A percentile compares a stretch with the other conserved stretches of the same genome.
Evolutionary conservation across 2,113 vertebrate species (phyloP).

Genomic region (Pseudopipra pipra): DNA sequence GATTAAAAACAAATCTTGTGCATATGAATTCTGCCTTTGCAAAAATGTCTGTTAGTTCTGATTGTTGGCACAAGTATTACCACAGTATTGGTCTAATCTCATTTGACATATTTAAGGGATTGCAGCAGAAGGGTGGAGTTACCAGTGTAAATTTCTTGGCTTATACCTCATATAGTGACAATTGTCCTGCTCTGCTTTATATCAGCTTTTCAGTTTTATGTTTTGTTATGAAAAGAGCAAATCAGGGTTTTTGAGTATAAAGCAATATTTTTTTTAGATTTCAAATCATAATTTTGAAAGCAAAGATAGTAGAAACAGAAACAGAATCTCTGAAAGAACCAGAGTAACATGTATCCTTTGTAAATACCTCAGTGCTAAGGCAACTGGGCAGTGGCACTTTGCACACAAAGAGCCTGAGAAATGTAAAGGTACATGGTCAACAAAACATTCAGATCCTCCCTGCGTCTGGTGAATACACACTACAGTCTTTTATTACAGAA

Average conservation of each 20-base stretch:
- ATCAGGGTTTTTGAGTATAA: neutral
- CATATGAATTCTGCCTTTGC: slow-evolving; percentile 12
- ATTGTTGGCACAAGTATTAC: neutral
- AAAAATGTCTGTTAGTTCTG: neutral
- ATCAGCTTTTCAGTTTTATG: neutral
- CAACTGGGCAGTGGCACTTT: neutral
- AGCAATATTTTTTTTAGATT: neutral
- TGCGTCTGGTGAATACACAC: accelerated
- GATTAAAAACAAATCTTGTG: neutral
- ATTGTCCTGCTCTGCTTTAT: neutral
- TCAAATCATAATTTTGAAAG: neutral
- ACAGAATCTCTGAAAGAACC: neutral
- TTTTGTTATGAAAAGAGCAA: neutral
- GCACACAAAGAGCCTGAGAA: neutral
- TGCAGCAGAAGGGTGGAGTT: slow-evolving; percentile 19
- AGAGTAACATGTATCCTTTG: neutral
- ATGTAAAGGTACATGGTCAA: neutral
- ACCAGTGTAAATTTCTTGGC: neutral
- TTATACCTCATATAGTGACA: neutral
- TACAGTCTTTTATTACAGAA: neutral
- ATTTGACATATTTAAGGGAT: neutral
- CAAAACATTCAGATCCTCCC: neutral
- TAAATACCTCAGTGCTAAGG: neutral
- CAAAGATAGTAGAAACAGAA: neutral
- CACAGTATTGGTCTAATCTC: neutral